phyloP scores from a whole-genome alignment of 2,888 invertebrate genomes.

The Cyclophora punctaria region DNA sequence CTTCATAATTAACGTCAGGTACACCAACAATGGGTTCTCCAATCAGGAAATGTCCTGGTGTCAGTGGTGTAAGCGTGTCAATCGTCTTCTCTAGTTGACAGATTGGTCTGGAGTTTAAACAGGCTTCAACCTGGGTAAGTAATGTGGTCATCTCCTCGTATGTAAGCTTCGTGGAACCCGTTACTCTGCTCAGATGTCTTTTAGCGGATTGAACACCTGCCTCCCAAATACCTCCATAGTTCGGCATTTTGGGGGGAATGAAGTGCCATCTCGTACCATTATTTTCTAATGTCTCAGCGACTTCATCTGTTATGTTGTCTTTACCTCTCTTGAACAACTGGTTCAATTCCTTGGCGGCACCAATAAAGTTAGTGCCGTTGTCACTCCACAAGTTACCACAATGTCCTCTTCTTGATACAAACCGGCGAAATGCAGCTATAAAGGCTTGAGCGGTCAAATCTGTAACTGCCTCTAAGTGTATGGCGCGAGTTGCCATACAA shows the following conservation, averaged over 20 bases:
- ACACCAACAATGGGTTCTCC: not conserved
- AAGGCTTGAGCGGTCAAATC: constrained; percentile 22
- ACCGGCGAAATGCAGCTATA: constrained; percentile 15
- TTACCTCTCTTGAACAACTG: constrained; percentile 1
- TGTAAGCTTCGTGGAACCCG: constrained; percentile 9
- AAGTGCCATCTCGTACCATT: constrained; percentile 13
- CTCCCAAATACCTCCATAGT: constrained; percentile 21
- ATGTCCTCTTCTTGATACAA: constrained; percentile 14
- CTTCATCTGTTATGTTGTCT: constrained; percentile 1
- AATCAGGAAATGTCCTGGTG: constrained; percentile 19
- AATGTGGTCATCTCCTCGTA: constrained; percentile 7
- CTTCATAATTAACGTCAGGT: not conserved
- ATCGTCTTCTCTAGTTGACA: no score
- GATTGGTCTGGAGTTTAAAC: constrained; percentile 2
- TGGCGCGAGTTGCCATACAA: constrained; percentile 22
- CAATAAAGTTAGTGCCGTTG: constrained; percentile 17
- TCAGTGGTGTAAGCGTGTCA: constrained; percentile 8
- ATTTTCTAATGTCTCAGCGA: constrained; percentile 5
- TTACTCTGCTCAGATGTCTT: constrained; percentile 14
- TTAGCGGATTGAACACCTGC: constrained; percentile 16
- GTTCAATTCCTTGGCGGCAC: constrained; percentile 9
- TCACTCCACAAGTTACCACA: constrained; percentile 14
- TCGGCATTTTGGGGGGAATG: constrained; percentile 13
- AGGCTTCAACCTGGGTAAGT: constrained; percentile 6
- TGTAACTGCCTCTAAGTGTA: constrained; percentile 26